Base-by-base conservation (phyloP, 2,113 vertebrate species). In the western clawed frog (Xenopus tropicalis) region DNA sequence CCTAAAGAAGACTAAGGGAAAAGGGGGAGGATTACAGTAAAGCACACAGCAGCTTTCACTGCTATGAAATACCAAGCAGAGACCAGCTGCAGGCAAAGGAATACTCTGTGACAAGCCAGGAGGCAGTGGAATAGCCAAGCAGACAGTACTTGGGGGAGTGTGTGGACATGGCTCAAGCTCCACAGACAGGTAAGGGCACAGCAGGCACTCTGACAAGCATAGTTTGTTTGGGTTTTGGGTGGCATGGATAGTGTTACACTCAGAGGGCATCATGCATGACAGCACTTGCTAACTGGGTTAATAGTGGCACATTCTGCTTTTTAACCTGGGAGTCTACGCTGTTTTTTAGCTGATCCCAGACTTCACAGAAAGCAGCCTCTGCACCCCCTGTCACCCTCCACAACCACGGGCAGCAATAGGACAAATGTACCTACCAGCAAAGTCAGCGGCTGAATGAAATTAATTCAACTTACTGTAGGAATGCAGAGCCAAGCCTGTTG, bases 111-210 rank as follows among this genome's bases (percentile, higher is more conserved):
- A 64, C 19, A 24, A 74, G 56, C 64, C 64, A 61, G 66, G 54
- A 75, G 64, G 23, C 44, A 62, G 57, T 75, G 65, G 65, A 75
- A 29, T 57, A 59, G 64, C 68, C 42, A 57, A 16, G 16, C 46
- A 14, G 3, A 54, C 14, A 19, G 1, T n/a, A 61, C 64, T 1
- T 80, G 79, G 16, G 22, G 25, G 48, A 62, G 44, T 66, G 77
- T 22, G 51, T 14, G 19, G 52, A 46, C 44, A 74, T 70, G 11
- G 77, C 82, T 78, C 80, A 44, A 70, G 78, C 77, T 65, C 81
- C 78, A 72, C 66, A 79, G 61, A 20, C 72, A 75, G 71, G 75
- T 79, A 83, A 81, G 80, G 75, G 72, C 62, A 24, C 20, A 44
- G 25, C 71, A 29, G 14, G 16, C 65, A 21, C 44, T 62, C 65